Evolutionary conservation across 2,888 invertebrate genomes (phyloP), one percentile per base, ranked within the genome.

Genomic region (Drosophila macrospina): DNA sequence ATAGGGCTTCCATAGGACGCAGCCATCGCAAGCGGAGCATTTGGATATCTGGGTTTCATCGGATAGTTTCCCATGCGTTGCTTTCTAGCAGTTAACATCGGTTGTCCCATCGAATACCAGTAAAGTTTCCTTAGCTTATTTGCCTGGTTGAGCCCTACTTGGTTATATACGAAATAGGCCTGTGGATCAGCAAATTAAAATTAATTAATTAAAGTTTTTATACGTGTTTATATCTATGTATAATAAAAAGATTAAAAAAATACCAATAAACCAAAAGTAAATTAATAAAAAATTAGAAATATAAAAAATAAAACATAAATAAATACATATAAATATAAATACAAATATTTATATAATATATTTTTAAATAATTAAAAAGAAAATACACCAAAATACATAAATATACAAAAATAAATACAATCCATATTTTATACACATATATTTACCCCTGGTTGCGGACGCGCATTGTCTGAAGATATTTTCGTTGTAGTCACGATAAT

Each of bases 81-180:
- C 32, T 78, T 76, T 34, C 78, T 51, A 0, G 63, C 62, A 8
- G 74, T 30, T 37, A 78, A 37, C 10, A 78, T 44, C 3, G 76
- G 76, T n/a, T 78, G 52, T 16, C 69, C 61, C 1, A 69, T 37
- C n/a, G 74, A 56, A 36, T 78, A 76, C 76, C 76, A 76, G 59
- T 69, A 73, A 16, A 76, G 60, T 20, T 78, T 78, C 11, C 76
- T 55, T 34, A 69, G 20, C 0, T 74, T 57, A 16, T 62, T 76
- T 11, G 74, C 69, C 2, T 73, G 76, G 15, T 28, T 63, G 10
- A 44, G 28, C 15, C 32, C 51, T 1, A 57, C n/a, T 47, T 73
- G 75, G 36, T 78, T 69, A 24, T 76, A 76, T 10, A 76, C 51
- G n/a, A 52, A 48, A 41, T 59, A 50, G 1, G 57, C 24, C 28